Conservation (phyloP, 1,140 invertebrate species). For the Zaprionus nigranus region DNA sequence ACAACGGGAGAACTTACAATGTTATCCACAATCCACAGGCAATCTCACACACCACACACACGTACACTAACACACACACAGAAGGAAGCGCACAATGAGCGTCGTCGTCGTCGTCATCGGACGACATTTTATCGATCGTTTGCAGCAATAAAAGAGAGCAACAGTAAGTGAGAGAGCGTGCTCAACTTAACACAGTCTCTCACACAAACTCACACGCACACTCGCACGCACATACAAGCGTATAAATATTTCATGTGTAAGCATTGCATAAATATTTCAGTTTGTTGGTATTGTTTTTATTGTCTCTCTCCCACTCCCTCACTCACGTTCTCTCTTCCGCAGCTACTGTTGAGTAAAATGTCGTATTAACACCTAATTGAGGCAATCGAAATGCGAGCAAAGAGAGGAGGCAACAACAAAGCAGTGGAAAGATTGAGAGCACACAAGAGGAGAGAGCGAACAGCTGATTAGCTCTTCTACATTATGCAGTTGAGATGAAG, state of each 20-base stretch:
- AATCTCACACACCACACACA: constrained; percentile 11
- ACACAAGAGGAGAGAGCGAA: background rate
- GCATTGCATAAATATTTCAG: constrained; percentile 69
- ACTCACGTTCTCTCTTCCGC: constrained; percentile 15
- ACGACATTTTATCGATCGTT: constrained; percentile 74
- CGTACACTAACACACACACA: constrained; percentile 31
- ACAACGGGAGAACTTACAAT: constrained; percentile 60
- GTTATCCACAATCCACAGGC: constrained; percentile 54
- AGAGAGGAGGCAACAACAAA: constrained; percentile 10
- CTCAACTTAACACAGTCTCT: constrained; percentile 23
- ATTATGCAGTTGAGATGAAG: background rate
- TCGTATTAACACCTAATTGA: constrained; percentile 77
- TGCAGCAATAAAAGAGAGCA: constrained; percentile 30
- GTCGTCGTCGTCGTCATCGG: constrained; percentile 8
- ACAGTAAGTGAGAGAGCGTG: constrained; percentile 35
- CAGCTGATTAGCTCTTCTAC: background rate
- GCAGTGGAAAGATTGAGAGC: background rate
- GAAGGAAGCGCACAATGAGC: constrained; percentile 49
- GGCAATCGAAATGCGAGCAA: constrained; percentile 51
- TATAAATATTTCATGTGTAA: constrained; percentile 67
- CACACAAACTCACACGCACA: constrained; percentile 43
- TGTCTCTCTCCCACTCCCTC: background rate
- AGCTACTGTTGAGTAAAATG: constrained; percentile 59
- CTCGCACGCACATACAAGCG: constrained; percentile 21
- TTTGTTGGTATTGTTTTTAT: constrained; percentile 28